Evolutionary conservation across 2,797 vertebrate species (phyloP), one percentile per base, ranked within the genome.

Genomic region (Setipinna tenuifilis): DNA sequence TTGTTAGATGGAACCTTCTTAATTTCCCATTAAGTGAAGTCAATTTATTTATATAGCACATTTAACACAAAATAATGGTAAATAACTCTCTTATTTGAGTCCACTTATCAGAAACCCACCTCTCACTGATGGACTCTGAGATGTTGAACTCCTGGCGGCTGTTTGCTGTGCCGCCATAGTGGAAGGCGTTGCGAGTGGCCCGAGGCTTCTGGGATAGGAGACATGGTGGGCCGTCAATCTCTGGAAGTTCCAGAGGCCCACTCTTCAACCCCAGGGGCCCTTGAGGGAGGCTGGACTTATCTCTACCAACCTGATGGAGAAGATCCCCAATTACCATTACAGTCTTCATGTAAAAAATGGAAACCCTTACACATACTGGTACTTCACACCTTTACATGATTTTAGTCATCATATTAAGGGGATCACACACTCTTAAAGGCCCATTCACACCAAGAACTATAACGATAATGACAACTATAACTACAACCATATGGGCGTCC

Each of bases 121-220:
- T 96, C 91, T 96, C 90, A 89, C 91, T 95, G 84, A 99, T 92
- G 88, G 96, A 95, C 87, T 94, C 93, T 89, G 95, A 94, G 83
- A 97, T 65, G 61, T 95, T 88, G 91, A 97, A 98, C 91, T 98
- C 97, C 87, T 97, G 97, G 44, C 97, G 95, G 90, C 97, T 99
- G 92, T 97, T 97, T 88, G 96, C 95, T 0, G 95, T 95, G 84
- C 97, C 96, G 4, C 97, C 96, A 0, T 97, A 99, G 78, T 96
- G 96, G 88, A 96, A 96, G 0, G 96, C 95, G 0, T 95, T 91
- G 44, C 88, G 91, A 0, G 91, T 93, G 10, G 95, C 94, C 89
- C 89, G 95, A 50, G 97, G 97, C 62, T 88, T 96, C 59, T 90
- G 91, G 75, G 96, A 94, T 54, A 97, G 93, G 81, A 93, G 93